Conservation (phyloP, 2,888 invertebrate genomes). For the Mayetiola destructor region DNA sequence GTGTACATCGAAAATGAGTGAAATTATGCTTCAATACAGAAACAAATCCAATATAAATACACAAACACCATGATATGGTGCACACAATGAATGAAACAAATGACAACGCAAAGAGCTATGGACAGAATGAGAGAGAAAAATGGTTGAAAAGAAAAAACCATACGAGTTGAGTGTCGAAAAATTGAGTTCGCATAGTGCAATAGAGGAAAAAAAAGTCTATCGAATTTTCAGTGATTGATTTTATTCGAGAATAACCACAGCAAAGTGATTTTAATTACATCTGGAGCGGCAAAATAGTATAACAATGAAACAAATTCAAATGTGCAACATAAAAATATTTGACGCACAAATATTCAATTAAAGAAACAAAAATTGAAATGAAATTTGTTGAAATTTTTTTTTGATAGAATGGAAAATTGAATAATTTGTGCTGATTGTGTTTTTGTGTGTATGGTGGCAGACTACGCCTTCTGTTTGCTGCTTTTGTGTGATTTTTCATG, state of each 20-base stretch:
- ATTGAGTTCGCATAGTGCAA: slow-evolving; percentile 12
- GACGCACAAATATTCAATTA: too few species aligned
- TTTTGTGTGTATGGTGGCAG: slow-evolving; percentile 13
- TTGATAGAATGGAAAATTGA: slow-evolving; percentile 10
- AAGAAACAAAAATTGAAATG: too few species aligned
- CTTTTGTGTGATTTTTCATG: slow-evolving; percentile 12
- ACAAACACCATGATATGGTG: slow-evolving; percentile 3
- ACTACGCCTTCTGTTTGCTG: slow-evolving; percentile 13
- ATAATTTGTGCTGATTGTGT: slow-evolving; percentile 11
- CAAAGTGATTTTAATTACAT: background rate
- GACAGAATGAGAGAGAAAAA: slow-evolving; percentile 1
- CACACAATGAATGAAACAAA: slow-evolving; percentile 9
- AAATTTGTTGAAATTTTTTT: too few species aligned
- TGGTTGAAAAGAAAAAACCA: background rate
- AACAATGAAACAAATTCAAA: background rate
- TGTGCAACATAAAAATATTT: background rate
- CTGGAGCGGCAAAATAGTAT: slow-evolving; percentile 9
- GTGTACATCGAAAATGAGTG: background rate
- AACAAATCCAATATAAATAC: background rate
- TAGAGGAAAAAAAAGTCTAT: slow-evolving; percentile 7
- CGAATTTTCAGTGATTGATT: slow-evolving; percentile 6
- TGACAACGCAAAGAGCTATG: too few species aligned
- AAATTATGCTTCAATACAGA: background rate
- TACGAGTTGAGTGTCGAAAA: slow-evolving; percentile 9
- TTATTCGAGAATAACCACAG: background rate